These are phyloP conservation scores for Drosophila varians DNA, from an alignment of 1,140 invertebrate genomes.

Conservation along the genomic window DNA sequence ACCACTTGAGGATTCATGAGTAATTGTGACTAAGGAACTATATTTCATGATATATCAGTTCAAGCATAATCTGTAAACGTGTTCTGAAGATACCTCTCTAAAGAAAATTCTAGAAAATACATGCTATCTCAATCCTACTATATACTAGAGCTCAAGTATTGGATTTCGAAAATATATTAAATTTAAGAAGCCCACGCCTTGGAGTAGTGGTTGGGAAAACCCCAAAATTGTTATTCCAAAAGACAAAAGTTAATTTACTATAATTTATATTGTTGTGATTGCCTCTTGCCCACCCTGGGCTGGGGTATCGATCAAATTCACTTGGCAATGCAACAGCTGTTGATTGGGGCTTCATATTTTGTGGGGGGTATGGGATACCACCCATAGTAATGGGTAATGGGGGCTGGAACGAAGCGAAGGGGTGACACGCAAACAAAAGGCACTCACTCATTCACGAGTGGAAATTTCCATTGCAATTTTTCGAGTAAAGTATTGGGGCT, in stretches of 20 bases:
- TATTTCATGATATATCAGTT: neutral
- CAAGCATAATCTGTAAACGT: neutral
- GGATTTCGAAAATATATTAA: too few relatives aligned
- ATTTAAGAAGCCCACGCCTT: neutral
- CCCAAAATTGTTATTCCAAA: constrained; percentile 9
- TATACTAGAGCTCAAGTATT: too few relatives aligned
- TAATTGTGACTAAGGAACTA: neutral
- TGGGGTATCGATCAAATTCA: constrained; percentile 41
- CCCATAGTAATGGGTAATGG: neutral
- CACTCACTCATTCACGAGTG: constrained; percentile 48
- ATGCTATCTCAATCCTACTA: too few relatives aligned
- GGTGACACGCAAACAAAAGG: constrained; percentile 32
- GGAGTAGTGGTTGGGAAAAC: neutral
- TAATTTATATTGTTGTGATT: neutral
- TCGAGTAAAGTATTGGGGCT: constrained; percentile 47
- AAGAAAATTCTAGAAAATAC: neutral
- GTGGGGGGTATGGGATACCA: neutral
- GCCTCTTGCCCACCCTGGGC: neutral
- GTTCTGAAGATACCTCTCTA: neutral
- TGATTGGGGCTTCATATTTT: neutral
- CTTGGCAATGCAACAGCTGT: constrained; percentile 36
- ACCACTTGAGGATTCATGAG: neutral
- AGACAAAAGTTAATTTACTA: constrained; percentile 2
- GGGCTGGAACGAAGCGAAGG: constrained; percentile 4
- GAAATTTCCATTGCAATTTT: constrained; percentile 72